Percentiles rank a stretch among this genome's conserved stretches.
These are phyloP conservation scores for Tenthredo mesomela DNA, from an alignment of 2,888 invertebrate species.

Conservation along the genomic window DNA sequence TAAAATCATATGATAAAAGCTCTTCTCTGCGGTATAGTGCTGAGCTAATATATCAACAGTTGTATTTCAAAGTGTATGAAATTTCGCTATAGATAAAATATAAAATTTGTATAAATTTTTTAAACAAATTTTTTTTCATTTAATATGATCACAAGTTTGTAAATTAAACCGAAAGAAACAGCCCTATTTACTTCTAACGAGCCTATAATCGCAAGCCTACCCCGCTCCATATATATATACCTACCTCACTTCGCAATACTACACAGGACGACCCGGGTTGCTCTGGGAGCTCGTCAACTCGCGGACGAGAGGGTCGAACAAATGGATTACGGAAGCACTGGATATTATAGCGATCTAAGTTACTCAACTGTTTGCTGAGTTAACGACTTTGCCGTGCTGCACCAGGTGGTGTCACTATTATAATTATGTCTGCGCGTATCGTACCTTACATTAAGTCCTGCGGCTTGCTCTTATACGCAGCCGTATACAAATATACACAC, in stretches of 20 bases:
- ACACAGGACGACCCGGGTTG: constrained; percentile 40
- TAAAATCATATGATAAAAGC: neutral
- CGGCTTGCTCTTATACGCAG: constrained; percentile 5
- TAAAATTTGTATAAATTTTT: no score
- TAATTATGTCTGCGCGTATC: constrained; percentile 68
- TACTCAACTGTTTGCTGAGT: constrained; percentile 70
- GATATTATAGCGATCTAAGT: constrained; percentile 69
- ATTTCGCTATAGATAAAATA: neutral
- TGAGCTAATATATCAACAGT: neutral
- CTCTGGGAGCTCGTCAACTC: constrained; percentile 41
- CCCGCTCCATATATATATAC: neutral
- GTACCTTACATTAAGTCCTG: constrained; percentile 22
- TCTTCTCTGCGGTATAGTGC: constrained; percentile 11
- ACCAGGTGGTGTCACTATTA: constrained; percentile 73
- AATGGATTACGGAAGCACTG: constrained; percentile 70
- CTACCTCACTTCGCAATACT: constrained; percentile 17
- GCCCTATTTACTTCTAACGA: constrained; percentile 62
- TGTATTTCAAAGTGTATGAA: neutral
- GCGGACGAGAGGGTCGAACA: constrained; percentile 59
- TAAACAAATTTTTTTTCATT: no score
- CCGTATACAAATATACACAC: neutral
- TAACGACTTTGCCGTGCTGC: constrained; percentile 70
- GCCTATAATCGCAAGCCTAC: constrained; percentile 65
- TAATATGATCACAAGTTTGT: constrained; percentile 7
- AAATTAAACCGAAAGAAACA: constrained; percentile 52